phyloP scores from a whole-genome alignment of 2,113 vertebrate genomes.

The Pandion haliaetus region DNA sequence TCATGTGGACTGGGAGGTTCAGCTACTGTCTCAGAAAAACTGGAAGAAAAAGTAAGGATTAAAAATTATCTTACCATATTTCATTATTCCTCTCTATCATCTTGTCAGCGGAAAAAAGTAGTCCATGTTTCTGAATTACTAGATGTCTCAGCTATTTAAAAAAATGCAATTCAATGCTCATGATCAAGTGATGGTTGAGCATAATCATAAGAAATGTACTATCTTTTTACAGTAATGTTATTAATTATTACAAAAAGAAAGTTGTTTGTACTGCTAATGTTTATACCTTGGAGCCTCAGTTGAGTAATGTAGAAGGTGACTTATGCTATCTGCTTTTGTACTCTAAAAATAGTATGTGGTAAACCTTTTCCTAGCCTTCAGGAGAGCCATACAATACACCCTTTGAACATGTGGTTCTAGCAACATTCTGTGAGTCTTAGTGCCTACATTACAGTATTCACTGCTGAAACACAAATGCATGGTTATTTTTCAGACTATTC shows the following conservation, averaged over 20 bases:
- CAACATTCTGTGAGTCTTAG: neutral
- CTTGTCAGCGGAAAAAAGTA: neutral
- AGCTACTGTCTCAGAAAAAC: slow-evolving; percentile 75
- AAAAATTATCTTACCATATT: neutral
- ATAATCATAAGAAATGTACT: neutral
- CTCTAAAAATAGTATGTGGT: neutral
- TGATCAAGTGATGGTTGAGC: neutral
- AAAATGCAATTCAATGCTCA: fast-evolving
- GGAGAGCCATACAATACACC: neutral
- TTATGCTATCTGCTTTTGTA: neutral
- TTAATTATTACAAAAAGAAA: neutral
- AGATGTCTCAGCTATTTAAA: neutral
- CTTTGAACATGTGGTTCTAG: neutral
- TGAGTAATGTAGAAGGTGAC: neutral
- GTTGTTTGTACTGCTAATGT: neutral
- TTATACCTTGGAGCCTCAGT: neutral
- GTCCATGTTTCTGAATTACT: neutral
- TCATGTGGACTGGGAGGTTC: slow-evolving; percentile 70
- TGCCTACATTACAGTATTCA: too few relatives aligned
- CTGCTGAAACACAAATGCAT: neutral
- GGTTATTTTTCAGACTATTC: neutral
- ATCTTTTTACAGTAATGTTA: neutral
- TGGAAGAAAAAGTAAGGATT: slow-evolving; percentile 65
- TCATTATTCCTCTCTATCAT: neutral
- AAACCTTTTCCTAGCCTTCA: neutral